Conservation (phyloP, 2,113 vertebrate genomes). For the Carlito syrichta region DNA sequence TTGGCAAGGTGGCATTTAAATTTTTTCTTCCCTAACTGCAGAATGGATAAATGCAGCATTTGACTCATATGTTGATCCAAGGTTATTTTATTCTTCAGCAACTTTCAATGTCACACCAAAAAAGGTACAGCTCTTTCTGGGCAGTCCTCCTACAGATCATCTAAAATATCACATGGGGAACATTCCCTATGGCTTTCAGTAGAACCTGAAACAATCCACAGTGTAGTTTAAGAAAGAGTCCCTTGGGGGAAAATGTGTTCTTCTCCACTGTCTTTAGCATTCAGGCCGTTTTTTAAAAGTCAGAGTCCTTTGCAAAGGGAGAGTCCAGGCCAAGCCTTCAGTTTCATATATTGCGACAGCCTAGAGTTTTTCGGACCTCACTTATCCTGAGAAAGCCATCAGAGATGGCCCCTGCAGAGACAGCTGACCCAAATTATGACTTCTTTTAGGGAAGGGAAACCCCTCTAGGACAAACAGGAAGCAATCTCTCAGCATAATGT, state of each 20-base stretch:
- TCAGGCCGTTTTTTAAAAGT: slow-evolving; percentile 5
- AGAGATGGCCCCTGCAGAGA: slow-evolving; percentile 43
- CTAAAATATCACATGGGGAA: background rate
- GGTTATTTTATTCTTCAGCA: slow-evolving; percentile 37
- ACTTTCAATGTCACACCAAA: slow-evolving; percentile 28
- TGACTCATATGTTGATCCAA: slow-evolving; percentile 61
- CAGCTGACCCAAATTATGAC: slow-evolving; percentile 36
- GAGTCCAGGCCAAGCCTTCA: background rate
- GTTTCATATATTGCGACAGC: background rate
- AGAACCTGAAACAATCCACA: slow-evolving; percentile 2
- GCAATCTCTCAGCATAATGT: slow-evolving; percentile 36
- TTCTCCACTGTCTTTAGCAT: background rate
- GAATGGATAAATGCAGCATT: slow-evolving; percentile 60
- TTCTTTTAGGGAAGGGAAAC: slow-evolving; percentile 35
- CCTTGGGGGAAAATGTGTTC: background rate
- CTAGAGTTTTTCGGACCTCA: slow-evolving; percentile 29
- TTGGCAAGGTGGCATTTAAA: slow-evolving; percentile 56
- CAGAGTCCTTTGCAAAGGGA: background rate
- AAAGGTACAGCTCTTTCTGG: slow-evolving; percentile 13
- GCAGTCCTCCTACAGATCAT: background rate
- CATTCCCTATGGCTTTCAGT: background rate
- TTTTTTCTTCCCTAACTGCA: slow-evolving; percentile 55
- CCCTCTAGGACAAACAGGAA: slow-evolving; percentile 48
- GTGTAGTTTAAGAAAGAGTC: background rate
- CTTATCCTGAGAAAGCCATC: slow-evolving; percentile 26